Evolutionary conservation across 2,797 vertebrate species (phyloP).

Genomic region (Sebastes hubbsi): DNA sequence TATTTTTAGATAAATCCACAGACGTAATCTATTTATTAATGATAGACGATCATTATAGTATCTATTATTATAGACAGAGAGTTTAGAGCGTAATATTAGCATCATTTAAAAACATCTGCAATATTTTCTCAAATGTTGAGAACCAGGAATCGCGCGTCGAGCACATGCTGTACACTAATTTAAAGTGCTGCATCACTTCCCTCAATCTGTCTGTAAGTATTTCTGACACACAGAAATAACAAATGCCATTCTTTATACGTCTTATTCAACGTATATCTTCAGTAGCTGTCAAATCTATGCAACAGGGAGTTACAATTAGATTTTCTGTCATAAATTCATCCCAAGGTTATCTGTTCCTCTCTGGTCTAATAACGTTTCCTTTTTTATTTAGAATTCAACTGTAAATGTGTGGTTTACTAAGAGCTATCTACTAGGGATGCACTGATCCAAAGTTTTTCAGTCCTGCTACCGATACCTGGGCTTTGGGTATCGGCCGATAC

Average conservation of each 20-base stretch:
- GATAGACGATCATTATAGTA: too few species aligned
- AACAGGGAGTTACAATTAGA: not conserved
- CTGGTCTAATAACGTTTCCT: not conserved
- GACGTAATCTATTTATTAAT: not conserved
- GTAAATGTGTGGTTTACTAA: not conserved
- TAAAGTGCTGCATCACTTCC: too few species aligned
- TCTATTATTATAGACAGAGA: too few species aligned
- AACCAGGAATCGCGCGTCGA: not conserved
- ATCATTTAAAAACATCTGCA: not conserved
- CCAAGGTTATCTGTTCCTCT: not conserved
- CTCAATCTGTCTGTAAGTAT: too few species aligned
- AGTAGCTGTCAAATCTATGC: not conserved
- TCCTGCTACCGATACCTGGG: too few species aligned
- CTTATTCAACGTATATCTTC: not conserved
- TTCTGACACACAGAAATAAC: not conserved
- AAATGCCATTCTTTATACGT: accelerated
- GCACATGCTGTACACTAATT: too few species aligned
- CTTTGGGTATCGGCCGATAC: too few species aligned
- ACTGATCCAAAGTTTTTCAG: too few species aligned
- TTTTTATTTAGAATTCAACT: not conserved
- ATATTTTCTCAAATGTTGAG: not conserved
- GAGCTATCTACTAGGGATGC: too few species aligned
- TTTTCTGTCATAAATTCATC: not conserved
- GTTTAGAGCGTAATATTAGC: not conserved
- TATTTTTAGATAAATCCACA: not conserved